Percentiles rank a stretch among this genome's conserved stretches.
These are phyloP conservation scores for Microhierax caerulescens DNA, from an alignment of 2,797 vertebrate genomes.

Conservation along the genomic window DNA sequence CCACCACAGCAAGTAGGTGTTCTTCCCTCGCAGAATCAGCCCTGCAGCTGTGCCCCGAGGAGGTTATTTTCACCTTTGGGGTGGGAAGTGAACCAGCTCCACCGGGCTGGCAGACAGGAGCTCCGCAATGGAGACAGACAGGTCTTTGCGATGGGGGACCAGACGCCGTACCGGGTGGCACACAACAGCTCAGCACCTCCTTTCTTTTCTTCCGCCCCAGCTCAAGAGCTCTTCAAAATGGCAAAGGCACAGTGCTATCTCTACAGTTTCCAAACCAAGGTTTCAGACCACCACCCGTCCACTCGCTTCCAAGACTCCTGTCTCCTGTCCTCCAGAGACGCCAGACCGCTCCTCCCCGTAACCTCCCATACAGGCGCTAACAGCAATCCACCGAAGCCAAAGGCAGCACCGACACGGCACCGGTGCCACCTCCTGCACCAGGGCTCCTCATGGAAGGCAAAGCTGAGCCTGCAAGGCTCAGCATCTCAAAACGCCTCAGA, in stretches of 20 bases:
- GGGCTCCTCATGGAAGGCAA: not conserved
- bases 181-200: not conserved
- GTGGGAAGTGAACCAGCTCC: not conserved
- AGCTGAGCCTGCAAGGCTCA: not conserved
- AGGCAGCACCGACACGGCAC: not conserved
- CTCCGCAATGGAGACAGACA: fast-evolving
- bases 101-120: not conserved
- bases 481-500: not conserved
- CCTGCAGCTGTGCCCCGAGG: not conserved
- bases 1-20: not conserved
- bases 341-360: not conserved
- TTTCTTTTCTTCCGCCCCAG: not conserved
- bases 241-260: fast-evolving
- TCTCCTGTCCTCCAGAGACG: not conserved
- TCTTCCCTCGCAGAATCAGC: not conserved
- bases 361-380: not conserved
- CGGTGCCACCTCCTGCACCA: not conserved
- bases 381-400: not conserved
- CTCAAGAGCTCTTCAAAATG: not conserved
- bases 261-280: not conserved
- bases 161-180: fast-evolving
- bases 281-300: not conserved
- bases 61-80: not conserved
- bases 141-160: not conserved
- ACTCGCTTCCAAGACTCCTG: not conserved